A percentile compares a stretch with the other conserved stretches of the same genome.
These are phyloP conservation scores for Drosophila subobscura DNA, from an alignment of 1,140 invertebrate genomes.

Conservation along the genomic window DNA sequence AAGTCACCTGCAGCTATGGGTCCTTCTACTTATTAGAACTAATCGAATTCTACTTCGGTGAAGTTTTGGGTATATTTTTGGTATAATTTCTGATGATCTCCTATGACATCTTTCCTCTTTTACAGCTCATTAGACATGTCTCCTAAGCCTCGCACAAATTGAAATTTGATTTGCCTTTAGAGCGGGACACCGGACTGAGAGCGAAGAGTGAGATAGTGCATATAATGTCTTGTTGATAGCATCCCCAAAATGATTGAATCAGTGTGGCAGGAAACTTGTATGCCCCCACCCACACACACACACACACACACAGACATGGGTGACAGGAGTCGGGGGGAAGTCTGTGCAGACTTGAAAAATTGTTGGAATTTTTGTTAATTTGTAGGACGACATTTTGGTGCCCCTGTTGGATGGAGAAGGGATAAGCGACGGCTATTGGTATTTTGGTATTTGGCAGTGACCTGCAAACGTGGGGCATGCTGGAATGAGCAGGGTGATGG, in stretches of 20 bases:
- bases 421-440: conserved; percentile 1
- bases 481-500: too few relatives aligned
- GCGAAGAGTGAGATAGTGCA: conserved; percentile 7
- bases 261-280: conserved; percentile 45
- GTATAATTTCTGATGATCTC: too few relatives aligned
- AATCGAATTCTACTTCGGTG: too few relatives aligned
- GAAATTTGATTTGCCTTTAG: conserved; percentile 7
- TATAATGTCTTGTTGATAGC: conserved; percentile 61
- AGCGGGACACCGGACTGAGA: not conserved
- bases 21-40: not conserved
- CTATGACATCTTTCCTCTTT: not conserved
- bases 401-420: conserved; percentile 42
- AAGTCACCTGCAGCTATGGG: conserved; percentile 7
- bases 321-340: not conserved
- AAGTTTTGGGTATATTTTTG: not conserved
- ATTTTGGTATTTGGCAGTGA: conserved; percentile 8
- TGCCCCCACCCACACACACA: conserved; percentile 11
- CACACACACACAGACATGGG: too few relatives aligned
- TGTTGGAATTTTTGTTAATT: conserved; percentile 80
- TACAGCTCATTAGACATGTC: conserved; percentile 19
- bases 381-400: conserved; percentile 76
- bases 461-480: not conserved
- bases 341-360: conserved; percentile 55
- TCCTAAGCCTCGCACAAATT: not conserved
- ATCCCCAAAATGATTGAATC: conserved; percentile 72